phyloP scores from a whole-genome alignment of 2,113 vertebrate species.

The Pavo muticus region DNA sequence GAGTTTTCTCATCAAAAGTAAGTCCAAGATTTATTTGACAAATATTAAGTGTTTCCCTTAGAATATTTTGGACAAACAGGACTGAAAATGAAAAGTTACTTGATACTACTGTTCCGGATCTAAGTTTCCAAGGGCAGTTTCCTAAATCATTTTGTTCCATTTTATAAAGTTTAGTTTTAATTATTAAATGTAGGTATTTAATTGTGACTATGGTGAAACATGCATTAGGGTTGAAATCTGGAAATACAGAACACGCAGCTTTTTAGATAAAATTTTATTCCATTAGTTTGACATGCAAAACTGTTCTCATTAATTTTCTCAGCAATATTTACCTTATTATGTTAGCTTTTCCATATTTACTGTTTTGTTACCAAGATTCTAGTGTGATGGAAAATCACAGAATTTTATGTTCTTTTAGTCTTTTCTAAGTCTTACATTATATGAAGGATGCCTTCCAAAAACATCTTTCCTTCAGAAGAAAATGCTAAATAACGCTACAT shows the following conservation, averaged over 20 bases:
- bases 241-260: background rate
- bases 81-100: background rate
- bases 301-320: background rate
- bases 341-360: background rate
- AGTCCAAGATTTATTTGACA: background rate
- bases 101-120: background rate
- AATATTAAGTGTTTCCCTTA: background rate
- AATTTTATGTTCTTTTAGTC: background rate
- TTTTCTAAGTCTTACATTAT: background rate
- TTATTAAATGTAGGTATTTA: background rate
- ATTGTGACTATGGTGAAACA: background rate
- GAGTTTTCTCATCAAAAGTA: background rate
- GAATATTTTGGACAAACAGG: background rate
- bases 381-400: background rate
- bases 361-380: background rate
- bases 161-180: background rate
- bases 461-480: fast-evolving
- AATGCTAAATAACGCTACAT: background rate
- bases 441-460: background rate
- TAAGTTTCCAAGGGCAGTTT: background rate
- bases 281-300: background rate
- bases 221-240: background rate
- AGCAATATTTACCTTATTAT: background rate
- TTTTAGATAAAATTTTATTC: background rate
- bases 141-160: background rate